These are phyloP conservation scores for Leptinotarsa tumamoca DNA, from an alignment of 2,888 invertebrate species.

Conservation along the genomic window DNA sequence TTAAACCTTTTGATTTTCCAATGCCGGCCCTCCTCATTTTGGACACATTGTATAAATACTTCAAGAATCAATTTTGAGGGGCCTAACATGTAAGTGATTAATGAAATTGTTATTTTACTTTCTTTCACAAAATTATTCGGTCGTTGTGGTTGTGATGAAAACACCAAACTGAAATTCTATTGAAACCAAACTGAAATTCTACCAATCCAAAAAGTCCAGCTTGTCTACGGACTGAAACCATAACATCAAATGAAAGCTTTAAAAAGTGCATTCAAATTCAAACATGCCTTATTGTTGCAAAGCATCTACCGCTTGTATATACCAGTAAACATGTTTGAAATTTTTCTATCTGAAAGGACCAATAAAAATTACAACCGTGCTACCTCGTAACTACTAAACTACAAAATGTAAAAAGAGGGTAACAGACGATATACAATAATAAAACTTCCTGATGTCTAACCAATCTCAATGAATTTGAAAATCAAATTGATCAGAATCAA, in stretches of 20 bases:
- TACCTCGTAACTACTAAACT: conserved; percentile 1
- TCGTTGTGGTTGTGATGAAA: too few relatives aligned
- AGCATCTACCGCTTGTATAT: too few relatives aligned
- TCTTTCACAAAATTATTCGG: too few relatives aligned
- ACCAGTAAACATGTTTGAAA: background rate
- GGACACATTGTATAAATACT: too few relatives aligned
- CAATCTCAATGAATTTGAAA: background rate
- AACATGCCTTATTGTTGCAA: background rate
- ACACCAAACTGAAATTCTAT: too few relatives aligned
- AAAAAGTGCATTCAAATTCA: background rate
- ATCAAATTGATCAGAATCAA: too few relatives aligned
- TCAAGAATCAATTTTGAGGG: too few relatives aligned
- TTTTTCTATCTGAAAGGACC: background rate
- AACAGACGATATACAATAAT: background rate
- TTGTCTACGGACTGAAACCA: conserved; percentile 12
- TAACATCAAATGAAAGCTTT: conserved; percentile 9
- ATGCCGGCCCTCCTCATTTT: too few relatives aligned
- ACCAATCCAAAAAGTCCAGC: background rate
- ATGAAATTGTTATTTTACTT: too few relatives aligned
- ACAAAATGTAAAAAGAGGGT: background rate
- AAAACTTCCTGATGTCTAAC: background rate
- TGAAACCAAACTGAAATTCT: too few relatives aligned
- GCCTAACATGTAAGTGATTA: too few relatives aligned
- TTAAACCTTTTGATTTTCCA: too few relatives aligned
- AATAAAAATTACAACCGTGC: background rate